phyloP scores from a whole-genome alignment of 2,797 vertebrate species.

The Sciurus vulgaris region DNA sequence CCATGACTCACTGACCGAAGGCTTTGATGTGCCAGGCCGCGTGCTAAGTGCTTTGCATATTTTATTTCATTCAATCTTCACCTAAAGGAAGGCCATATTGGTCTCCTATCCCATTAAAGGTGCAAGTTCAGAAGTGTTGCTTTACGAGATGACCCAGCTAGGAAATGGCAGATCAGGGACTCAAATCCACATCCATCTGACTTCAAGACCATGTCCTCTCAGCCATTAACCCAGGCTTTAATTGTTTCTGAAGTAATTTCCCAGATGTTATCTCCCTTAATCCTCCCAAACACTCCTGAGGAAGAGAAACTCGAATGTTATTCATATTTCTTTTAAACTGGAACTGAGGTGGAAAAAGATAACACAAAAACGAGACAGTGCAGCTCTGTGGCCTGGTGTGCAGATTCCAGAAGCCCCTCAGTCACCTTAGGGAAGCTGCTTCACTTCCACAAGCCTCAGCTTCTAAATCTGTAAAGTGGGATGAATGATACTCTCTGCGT shows the following conservation, averaged over 20 bases:
- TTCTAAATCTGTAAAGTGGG: conserved; percentile 25
- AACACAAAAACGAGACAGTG: neutral
- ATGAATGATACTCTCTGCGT: neutral
- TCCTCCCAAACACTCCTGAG: neutral
- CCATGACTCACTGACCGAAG: neutral
- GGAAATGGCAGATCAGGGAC: conserved; percentile 1
- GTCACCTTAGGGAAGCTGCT: neutral
- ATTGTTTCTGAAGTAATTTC: conserved; percentile 54
- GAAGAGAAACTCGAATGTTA: neutral
- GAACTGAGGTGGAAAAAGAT: conserved; percentile 37
- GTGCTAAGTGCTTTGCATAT: neutral
- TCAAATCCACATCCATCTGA: neutral
- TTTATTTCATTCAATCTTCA: conserved; percentile 29
- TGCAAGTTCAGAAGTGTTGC: conserved; percentile 8
- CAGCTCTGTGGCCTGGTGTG: neutral
- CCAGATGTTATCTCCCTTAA: conserved; percentile 51
- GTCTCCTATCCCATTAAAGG: neutral
- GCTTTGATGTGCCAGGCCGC: neutral
- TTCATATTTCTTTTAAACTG: neutral
- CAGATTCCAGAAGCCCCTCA: neutral
- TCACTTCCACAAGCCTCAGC: neutral
- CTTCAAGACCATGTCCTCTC: neutral
- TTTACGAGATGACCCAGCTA: conserved; percentile 36
- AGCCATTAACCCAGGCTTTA: conserved; percentile 48
- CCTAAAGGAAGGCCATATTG: neutral